Evolutionary conservation across 1,140 invertebrate species (phyloP), one percentile per base, ranked within the genome.

Genomic region (Calephelis nemesis): DNA sequence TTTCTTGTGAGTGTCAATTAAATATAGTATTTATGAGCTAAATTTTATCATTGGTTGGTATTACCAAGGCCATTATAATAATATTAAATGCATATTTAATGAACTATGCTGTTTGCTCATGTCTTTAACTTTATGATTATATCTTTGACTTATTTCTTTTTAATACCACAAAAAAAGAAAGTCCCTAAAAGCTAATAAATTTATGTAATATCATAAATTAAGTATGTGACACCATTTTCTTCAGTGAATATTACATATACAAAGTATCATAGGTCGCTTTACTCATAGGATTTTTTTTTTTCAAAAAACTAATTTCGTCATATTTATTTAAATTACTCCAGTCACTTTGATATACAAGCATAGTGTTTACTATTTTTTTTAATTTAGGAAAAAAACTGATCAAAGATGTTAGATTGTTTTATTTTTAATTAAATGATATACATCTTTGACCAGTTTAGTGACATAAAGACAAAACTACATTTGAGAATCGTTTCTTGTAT

Each of bases 401-500:
- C 74, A 81, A 85, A 81, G 73, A 78, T 85, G 76, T 82, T 12
- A 12, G 5, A 12, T 40, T 60, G 4, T 52, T 19, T 68, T 54
- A 7, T 40, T 48, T 47, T n/a, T n/a, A n/a, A 47, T 42, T 42
- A 60, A 40, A 45, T 47, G 15, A 58, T 58, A 66, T 67, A 64
- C 85, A 87, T 86, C 77, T 87, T 86, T 90, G 78, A 82, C 79
- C 77, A 86, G 79, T 83, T 72, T 65, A 70, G 72, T 75, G 60
- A 62, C 77, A 81, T 68, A 77, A 67, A 76, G 82, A 83, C 78
- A 78, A 85, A 90, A 84, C 81, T 91, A 88, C 85, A 91, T 88
- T 84, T 86, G 85, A 84, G 86, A 83, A 90, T 88, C 87, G 83
- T 92, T 92, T 91, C 90, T 91, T 93, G 85, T 93, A 92, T 92